These are phyloP conservation scores for Netelia melanura DNA, from an alignment of 2,888 invertebrate species.

Conservation along the genomic window DNA sequence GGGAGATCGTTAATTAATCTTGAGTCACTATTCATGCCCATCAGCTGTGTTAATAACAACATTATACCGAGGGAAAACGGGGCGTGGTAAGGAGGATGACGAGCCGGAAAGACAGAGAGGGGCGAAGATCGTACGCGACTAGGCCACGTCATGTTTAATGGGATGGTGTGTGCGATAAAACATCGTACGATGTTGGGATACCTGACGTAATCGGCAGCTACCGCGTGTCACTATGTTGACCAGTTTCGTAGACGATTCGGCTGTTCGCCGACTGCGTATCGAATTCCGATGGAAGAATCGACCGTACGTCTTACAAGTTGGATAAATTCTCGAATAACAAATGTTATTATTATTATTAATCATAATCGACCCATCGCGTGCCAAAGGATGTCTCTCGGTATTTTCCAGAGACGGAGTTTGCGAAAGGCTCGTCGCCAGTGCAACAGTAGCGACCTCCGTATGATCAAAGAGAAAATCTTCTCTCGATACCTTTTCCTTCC, in stretches of 20 bases:
- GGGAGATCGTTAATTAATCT: not conserved
- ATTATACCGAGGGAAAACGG: not conserved
- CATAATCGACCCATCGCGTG: too few relatives aligned
- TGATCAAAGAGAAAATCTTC: conserved; percentile 26
- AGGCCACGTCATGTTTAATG: not conserved
- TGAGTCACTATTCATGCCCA: not conserved
- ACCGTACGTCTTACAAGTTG: not conserved
- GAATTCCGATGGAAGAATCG: too few relatives aligned
- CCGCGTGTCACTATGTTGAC: too few relatives aligned
- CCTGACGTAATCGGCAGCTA: conserved; percentile 19
- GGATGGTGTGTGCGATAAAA: not conserved
- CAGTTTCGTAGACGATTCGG: too few relatives aligned
- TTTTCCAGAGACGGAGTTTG: too few relatives aligned
- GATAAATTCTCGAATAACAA: not conserved
- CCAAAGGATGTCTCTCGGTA: too few relatives aligned
- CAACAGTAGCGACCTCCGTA: conserved; percentile 12
- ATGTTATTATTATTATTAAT: too few relatives aligned
- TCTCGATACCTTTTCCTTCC: not conserved
- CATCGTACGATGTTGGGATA: conserved; percentile 38
- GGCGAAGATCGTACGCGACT: not conserved
- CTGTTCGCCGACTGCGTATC: too few relatives aligned
- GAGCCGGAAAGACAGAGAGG: not conserved
- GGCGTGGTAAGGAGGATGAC: not conserved
- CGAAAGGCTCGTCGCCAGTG: not conserved
- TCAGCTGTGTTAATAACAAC: not conserved